Evolutionary conservation across 2,797 vertebrate species (phyloP).

Genomic region (Typhlichthys subterraneus): DNA sequence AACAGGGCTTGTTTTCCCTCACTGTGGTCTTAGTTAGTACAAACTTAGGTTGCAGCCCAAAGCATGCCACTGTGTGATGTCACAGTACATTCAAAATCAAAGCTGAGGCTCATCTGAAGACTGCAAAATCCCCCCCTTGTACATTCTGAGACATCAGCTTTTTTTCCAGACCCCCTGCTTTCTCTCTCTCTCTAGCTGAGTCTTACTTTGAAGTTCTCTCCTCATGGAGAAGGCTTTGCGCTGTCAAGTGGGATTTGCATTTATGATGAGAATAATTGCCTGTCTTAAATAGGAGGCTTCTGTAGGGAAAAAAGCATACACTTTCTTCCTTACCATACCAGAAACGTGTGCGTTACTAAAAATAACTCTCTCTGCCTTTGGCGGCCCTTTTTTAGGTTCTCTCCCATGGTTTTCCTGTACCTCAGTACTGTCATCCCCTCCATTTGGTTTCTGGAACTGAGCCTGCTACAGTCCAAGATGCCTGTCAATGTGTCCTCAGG

Average conservation of each 20-base stretch:
- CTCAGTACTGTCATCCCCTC: slow-evolving; percentile 74
- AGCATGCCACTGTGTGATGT: slow-evolving; percentile 45
- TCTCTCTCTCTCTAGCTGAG: slow-evolving; percentile 42
- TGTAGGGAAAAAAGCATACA: slow-evolving; percentile 20
- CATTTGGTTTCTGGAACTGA: slow-evolving; percentile 78
- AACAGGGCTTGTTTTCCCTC: not conserved
- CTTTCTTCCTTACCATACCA: slow-evolving; percentile 46
- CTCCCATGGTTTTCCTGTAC: slow-evolving; percentile 78
- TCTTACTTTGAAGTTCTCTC: slow-evolving; percentile 76
- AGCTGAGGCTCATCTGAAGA: slow-evolving; percentile 38
- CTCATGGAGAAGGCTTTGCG: slow-evolving; percentile 68
- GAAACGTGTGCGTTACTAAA: slow-evolving; percentile 40
- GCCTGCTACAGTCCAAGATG: slow-evolving; percentile 69
- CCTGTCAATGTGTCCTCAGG: slow-evolving; percentile 64
- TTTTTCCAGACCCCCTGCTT: slow-evolving; percentile 26
- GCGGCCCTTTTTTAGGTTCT: slow-evolving; percentile 69
- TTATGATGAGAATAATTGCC: slow-evolving; percentile 80
- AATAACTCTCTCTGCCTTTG: slow-evolving; percentile 48
- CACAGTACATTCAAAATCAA: slow-evolving; percentile 45
- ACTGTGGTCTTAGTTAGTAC: slow-evolving; percentile 24
- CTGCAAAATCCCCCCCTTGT: slow-evolving; percentile 29
- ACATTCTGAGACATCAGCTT: slow-evolving; percentile 48
- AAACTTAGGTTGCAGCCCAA: slow-evolving; percentile 29
- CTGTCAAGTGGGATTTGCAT: slow-evolving; percentile 81
- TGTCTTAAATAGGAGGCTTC: slow-evolving; percentile 67